These are phyloP conservation scores for Thalassophryne amazonica DNA, from an alignment of 2,797 vertebrate species.

Conservation along the genomic window DNA sequence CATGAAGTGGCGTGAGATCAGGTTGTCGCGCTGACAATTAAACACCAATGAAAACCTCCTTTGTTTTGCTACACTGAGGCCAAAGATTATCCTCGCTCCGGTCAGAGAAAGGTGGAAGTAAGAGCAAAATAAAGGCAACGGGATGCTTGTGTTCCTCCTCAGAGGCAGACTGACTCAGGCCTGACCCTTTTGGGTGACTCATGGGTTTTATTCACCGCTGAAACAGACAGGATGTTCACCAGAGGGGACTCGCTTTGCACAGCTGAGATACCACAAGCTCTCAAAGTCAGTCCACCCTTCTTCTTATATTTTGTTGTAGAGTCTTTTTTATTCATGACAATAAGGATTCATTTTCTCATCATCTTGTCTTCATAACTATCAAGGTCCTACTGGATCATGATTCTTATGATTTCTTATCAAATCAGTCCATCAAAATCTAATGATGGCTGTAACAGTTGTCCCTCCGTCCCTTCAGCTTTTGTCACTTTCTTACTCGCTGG, in stretches of 20 bases:
- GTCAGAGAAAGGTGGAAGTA: slow-evolving; percentile 27
- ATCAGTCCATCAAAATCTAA: no score
- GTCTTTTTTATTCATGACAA: neutral
- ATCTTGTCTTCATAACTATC: no score
- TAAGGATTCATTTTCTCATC: no score
- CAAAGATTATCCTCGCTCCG: slow-evolving; percentile 23
- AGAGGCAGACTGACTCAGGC: slow-evolving; percentile 54
- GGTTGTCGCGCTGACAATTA: no score
- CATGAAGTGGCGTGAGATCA: no score
- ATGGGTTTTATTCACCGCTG: slow-evolving; percentile 21
- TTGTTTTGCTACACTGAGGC: no score
- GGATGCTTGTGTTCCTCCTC: slow-evolving; percentile 36
- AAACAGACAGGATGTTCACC: slow-evolving; percentile 54
- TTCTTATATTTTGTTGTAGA: neutral
- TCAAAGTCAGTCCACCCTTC: slow-evolving; percentile 9
- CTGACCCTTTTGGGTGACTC: slow-evolving; percentile 59
- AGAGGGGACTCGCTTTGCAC: slow-evolving; percentile 39
- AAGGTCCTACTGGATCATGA: no score
- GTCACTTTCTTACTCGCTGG: neutral
- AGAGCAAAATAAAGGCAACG: slow-evolving; percentile 11
- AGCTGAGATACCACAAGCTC: slow-evolving; percentile 31
- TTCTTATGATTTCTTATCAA: no score
- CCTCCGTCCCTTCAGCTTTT: neutral
- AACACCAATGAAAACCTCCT: no score
- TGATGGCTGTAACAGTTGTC: no score